Conservation (phyloP, 2,113 vertebrate species). For the Damaliscus lunatus region DNA sequence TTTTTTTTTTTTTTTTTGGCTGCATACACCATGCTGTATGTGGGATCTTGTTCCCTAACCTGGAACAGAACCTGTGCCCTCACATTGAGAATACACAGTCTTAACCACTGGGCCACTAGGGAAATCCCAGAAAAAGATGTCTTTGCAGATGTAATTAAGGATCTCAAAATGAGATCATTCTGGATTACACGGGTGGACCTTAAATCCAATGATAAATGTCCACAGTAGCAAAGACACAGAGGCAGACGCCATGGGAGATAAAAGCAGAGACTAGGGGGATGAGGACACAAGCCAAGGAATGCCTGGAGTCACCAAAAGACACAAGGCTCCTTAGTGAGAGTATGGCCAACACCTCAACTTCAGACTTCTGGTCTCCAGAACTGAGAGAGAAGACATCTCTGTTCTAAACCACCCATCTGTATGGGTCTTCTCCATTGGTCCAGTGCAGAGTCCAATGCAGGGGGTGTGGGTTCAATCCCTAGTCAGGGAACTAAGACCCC, state of each 20-base stretch:
- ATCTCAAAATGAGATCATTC: neutral
- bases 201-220: neutral
- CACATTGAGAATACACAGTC: neutral
- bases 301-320: neutral
- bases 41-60: neutral
- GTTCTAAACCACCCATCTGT: neutral
- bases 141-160: neutral
- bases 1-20: neutral
- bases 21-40: neutral
- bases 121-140: neutral
- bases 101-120: neutral
- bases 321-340: neutral
- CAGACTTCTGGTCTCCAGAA: neutral
- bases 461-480: neutral
- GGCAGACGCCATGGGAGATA: neutral
- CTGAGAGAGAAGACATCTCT: neutral
- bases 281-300: neutral
- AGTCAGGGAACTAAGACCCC: neutral
- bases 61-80: neutral
- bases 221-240: neutral
- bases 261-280: neutral
- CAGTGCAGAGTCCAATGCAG: neutral
- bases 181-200: neutral
- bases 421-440: neutral
- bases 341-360: accelerated